These are phyloP conservation scores for Cervus canadensis DNA, from an alignment of 2,113 vertebrate species.

Conservation along the genomic window DNA sequence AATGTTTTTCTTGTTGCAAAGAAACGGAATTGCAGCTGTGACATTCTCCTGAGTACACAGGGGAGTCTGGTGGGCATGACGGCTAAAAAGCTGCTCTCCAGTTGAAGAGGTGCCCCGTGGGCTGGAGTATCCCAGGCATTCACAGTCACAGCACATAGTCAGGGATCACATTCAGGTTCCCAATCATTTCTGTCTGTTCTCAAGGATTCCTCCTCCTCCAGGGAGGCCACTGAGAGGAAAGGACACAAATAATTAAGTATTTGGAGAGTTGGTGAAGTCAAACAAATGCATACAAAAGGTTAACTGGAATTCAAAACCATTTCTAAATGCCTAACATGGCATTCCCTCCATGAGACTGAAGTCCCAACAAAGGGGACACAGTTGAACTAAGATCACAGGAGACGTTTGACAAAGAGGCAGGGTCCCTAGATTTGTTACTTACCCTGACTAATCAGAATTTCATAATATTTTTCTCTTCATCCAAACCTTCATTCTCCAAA, in stretches of 20 bases:
- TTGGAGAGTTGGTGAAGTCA: not conserved
- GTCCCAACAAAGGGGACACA: too few relatives aligned
- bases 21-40: not conserved
- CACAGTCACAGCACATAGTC: not conserved
- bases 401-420: accelerated
- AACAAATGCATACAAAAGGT: not conserved
- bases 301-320: not conserved
- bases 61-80: not conserved
- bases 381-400: not conserved
- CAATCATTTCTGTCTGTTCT: not conserved
- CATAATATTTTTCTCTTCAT: not conserved
- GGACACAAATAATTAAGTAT: not conserved
- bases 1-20: not conserved
- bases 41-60: not conserved
- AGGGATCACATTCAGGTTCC: not conserved
- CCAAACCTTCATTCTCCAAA: not conserved
- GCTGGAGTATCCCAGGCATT: not conserved
- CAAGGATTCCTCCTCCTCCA: not conserved
- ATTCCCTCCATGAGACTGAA: not conserved
- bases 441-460: too few relatives aligned
- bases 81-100: not conserved
- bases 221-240: not conserved
- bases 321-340: not conserved
- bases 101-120: not conserved
- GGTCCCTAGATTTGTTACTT: too few relatives aligned